Evolutionary conservation across 2,113 vertebrate genomes (phyloP).

Genomic region (Neogale vison): DNA sequence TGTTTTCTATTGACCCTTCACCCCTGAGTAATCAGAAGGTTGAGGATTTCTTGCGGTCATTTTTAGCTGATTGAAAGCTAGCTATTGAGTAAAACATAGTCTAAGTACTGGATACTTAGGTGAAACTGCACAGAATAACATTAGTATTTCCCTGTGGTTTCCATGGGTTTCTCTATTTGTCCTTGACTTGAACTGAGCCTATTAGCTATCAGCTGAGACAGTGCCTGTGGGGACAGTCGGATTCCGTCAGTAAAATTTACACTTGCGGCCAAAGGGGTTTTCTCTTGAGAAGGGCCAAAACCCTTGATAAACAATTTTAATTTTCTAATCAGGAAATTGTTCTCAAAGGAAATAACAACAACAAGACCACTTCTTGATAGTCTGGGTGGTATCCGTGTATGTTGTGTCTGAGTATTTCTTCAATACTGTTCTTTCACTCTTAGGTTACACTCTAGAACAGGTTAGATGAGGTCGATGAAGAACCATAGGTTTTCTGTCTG

Average conservation of each 20-base stretch:
- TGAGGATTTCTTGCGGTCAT: background rate
- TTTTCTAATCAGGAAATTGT: constrained; percentile 71
- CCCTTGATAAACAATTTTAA: constrained; percentile 68
- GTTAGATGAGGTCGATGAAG: background rate
- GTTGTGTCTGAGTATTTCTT: background rate
- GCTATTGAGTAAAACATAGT: constrained; percentile 36
- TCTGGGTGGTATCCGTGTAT: background rate
- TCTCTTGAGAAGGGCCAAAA: constrained; percentile 63
- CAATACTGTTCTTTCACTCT: background rate
- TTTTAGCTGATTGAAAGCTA: constrained; percentile 61
- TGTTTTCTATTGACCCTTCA: constrained; percentile 64
- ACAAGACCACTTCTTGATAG: background rate
- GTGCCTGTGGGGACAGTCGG: constrained; percentile 71
- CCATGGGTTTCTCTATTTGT: constrained; percentile 81
- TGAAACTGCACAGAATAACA: constrained; percentile 44
- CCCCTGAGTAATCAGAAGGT: background rate
- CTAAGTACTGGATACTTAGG: constrained; percentile 8
- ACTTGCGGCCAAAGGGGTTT: constrained; percentile 74
- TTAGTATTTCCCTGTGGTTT: constrained; percentile 82
- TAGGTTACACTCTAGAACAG: background rate
- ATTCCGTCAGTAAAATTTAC: constrained; percentile 79
- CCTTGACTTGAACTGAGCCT: constrained; percentile 88
- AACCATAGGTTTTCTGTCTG: background rate
- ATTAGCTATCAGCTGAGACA: constrained; percentile 79
- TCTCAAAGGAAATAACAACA: constrained; percentile 62